Conservation (phyloP, 2,888 invertebrate genomes). For the Amiota communis region DNA sequence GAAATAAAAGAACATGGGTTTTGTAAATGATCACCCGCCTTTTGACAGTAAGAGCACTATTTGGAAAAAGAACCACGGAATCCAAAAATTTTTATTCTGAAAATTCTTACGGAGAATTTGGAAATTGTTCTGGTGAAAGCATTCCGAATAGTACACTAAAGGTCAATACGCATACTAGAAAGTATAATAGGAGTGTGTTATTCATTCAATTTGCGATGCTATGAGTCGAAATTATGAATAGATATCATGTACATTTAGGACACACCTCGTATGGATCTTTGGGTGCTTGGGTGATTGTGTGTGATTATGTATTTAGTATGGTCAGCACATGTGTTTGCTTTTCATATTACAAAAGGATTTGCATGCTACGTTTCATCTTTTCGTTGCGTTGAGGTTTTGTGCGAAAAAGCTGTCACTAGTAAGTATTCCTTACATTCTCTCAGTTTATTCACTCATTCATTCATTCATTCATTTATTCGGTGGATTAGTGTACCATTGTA, state of each 20-base stretch:
- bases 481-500: slow-evolving; percentile 21
- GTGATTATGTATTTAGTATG: slow-evolving; percentile 5
- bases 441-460: no score
- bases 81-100: no score
- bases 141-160: no score
- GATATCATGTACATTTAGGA: not conserved
- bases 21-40: no score
- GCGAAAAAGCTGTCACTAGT: slow-evolving; percentile 17
- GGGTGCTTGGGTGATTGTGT: slow-evolving; percentile 1
- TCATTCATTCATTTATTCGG: slow-evolving; percentile 4
- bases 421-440: slow-evolving; percentile 12
- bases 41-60: no score
- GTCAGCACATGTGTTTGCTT: slow-evolving; percentile 37
- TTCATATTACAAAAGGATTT: slow-evolving; percentile 49
- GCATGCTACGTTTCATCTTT: slow-evolving; percentile 46
- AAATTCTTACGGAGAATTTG: no score
- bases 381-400: slow-evolving; percentile 31
- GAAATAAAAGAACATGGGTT: no score
- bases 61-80: no score
- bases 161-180: no score
- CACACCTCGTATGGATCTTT: slow-evolving; percentile 19
- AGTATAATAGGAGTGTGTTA: no score
- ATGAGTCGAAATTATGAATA: not conserved
- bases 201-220: no score
- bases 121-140: no score